Base-by-base conservation (phyloP, 2,888 invertebrate species). In the Limnephilus rhombicus region DNA sequence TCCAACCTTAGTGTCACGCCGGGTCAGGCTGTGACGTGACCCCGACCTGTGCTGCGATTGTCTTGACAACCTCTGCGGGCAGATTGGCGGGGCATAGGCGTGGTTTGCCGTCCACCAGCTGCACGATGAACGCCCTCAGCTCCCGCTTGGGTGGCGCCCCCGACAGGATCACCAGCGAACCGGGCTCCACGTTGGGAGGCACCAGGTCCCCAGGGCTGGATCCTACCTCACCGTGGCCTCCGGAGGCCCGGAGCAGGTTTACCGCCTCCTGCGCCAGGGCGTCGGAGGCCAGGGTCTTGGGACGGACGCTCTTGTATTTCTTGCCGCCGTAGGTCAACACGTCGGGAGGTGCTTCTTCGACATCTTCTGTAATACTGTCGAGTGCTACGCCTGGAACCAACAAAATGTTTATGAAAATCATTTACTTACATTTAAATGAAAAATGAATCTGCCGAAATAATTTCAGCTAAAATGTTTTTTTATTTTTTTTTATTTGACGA, bases 141-240 rank as follows among this genome's bases (percentile, higher is more conserved):
- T 95, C 94, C 85, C 94, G 95, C 92, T 95, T 94, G 24, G 94
- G 93, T 92, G 96, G 95, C 95, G 96, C 94, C 91, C 95, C 94
- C 91, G 96, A 94, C 94, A 97, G 91, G 94, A 97, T 94, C 94
- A 97, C 94, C 94, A 96, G 92, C 91, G 96, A 96, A 80, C 96
- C 96, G 2, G 96, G 96, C 93, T 96, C 95, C 53, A 95, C 94
- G 12, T 94, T 93, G 18, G 85, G 85, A 12, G 92, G 92, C 49
- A 91, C 82, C 81, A 91, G 85, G 80, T 49, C 91, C 37, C 29
- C 7, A 68, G 12, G 94, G 94, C 91, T 5, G 94, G 93, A 89
- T 94, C 80, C 41, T 37, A 13, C 68, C 29, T 18, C 68, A 1
- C 68, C 24, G 24, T 68, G 68, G 68, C 68, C 29, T 80, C 41